Evolutionary conservation across 2,113 vertebrate genomes (phyloP).

Genomic region (Phyllopteryx taeniolatus): DNA sequence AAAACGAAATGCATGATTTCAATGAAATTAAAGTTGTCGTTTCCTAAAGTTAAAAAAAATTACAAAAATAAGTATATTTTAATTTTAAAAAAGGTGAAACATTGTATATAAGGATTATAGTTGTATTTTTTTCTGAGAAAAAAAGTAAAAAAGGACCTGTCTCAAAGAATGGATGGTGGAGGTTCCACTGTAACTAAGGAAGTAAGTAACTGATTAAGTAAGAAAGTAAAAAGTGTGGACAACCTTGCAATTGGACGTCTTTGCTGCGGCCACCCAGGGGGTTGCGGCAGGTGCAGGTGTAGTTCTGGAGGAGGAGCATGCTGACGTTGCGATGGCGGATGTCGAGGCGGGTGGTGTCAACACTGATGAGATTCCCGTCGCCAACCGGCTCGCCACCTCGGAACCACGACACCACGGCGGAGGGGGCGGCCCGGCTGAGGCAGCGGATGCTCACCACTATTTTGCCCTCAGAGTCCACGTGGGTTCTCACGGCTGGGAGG

Average conservation of each 20-base stretch:
- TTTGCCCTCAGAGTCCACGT: constrained; percentile 39
- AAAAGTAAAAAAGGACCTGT: no score
- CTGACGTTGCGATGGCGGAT: constrained; percentile 46
- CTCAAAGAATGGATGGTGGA: background rate
- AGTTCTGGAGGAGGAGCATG: constrained; percentile 42
- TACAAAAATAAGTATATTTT: no score
- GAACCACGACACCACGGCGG: constrained; percentile 57
- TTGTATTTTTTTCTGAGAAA: no score
- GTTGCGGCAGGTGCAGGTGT: constrained; percentile 56
- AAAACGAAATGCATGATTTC: no score
- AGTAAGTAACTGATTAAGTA: background rate
- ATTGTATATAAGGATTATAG: background rate
- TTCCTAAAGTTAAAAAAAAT: no score
- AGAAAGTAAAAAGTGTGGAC: background rate
- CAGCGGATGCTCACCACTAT: constrained; percentile 58
- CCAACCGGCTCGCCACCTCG: constrained; percentile 25
- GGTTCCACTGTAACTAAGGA: no score
- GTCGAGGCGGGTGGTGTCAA: constrained; percentile 41
- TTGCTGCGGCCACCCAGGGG: constrained; percentile 46
- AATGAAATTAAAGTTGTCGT: no score
- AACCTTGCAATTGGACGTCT: constrained; percentile 51
- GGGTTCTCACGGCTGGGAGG: constrained; percentile 39
- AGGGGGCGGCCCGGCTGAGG: constrained; percentile 47
- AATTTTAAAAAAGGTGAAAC: no score
- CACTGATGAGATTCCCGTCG: constrained; percentile 53